Percentiles rank a stretch among this genome's conserved stretches.
Conservation (phyloP, 2,113 vertebrate genomes). For the Gymnocephalus cernua region DNA sequence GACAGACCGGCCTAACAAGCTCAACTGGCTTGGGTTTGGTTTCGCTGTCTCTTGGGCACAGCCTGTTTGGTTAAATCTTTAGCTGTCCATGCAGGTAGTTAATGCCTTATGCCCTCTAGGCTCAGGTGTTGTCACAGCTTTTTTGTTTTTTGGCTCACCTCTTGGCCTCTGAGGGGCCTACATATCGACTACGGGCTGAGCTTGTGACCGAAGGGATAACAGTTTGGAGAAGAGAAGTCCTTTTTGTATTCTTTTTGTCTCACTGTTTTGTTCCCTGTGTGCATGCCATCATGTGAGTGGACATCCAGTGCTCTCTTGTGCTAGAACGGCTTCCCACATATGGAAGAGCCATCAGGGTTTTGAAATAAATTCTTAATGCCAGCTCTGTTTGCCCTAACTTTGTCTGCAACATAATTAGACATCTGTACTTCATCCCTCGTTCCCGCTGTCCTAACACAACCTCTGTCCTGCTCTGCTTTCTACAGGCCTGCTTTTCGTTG, state of each 20-base stretch:
- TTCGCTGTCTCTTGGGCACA: constrained; percentile 66
- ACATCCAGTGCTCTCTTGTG: constrained; percentile 15
- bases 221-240: constrained; percentile 4
- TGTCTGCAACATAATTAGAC: constrained; percentile 72
- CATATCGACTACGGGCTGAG: neutral
- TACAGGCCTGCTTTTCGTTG: constrained; percentile 28
- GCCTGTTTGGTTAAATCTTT: constrained; percentile 73
- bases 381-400: constrained; percentile 55
- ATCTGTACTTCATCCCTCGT: constrained; percentile 65
- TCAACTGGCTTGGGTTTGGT: constrained; percentile 82
- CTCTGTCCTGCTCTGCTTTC: constrained; percentile 39
- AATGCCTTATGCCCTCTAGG: constrained; percentile 45
- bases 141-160: constrained; percentile 16
- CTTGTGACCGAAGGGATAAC: neutral
- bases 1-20: constrained; percentile 83
- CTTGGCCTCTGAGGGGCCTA: constrained; percentile 3
- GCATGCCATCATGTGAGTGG: constrained; percentile 43
- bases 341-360: constrained; percentile 49
- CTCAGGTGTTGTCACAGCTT: constrained; percentile 32
- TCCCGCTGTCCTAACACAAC: constrained; percentile 68
- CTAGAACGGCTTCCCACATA: constrained; percentile 14
- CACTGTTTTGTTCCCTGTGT: neutral
- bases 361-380: constrained; percentile 60
- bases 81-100: constrained; percentile 52
- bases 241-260: neutral